Evolutionary conservation across 2,113 vertebrate genomes (phyloP), one percentile per base, ranked within the genome.

Genomic region (Neopipo cinnamomea): DNA sequence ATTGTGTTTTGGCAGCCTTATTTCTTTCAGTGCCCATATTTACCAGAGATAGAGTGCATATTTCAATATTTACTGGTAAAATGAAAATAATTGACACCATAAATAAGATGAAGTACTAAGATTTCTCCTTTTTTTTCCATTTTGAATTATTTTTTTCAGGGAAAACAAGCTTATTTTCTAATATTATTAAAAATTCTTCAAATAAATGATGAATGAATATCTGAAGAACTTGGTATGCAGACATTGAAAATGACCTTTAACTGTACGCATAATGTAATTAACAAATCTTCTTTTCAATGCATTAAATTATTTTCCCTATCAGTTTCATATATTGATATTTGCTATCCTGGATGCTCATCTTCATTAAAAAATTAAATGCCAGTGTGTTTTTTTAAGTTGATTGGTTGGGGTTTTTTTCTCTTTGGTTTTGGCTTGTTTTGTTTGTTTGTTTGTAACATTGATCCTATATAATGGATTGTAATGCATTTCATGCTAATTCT

Each of bases 331-430:
- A 77, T 13, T 77, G 14, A 20, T 41, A 10, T 63, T 85, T 83
- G 33, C 3, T 63, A 25, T 63, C 46, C 17, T 18, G 35, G 44
- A 56, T 58, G 15, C 11, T 89, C 25, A 65, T 44, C 2, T 77
- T 72, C 85, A 74, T 28, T 16, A 33, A 5, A 90, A 62, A 81
- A 74, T 28, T 83, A 85, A 89, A 84, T 49, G 47, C 9, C 44
- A 3, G 11, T 67, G 41, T 46, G 1, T 11, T 44, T 9, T 11
- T 5, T 50, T 56, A 52, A 37, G 7, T 68, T 74, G 56, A 61
- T 33, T 70, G 2, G 4, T 53, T 73, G 12, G 0, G 9, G 12
- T n/a, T 28, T 1, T 59, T 55, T 56, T 2, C 1, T 5, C 41
- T 68, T 52, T 28, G 13, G 4, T 23, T 46, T 71, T 30, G 12